Evolutionary conservation across 2,888 invertebrate genomes (phyloP).

Genomic region (Oegoconia quadripuncta): DNA sequence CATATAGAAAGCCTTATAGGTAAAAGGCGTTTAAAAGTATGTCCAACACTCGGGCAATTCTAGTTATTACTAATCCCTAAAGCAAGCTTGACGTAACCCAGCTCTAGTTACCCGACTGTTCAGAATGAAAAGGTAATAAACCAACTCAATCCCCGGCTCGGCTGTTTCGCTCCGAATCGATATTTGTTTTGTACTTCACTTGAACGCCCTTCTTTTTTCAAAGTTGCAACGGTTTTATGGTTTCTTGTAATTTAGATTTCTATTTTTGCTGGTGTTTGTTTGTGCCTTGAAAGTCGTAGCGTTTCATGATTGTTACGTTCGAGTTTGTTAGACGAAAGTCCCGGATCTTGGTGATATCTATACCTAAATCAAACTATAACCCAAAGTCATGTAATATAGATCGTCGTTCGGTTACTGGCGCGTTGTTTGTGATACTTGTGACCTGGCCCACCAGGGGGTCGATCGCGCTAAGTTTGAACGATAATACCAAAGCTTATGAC

Average conservation of each 20-base stretch:
- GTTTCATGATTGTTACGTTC: too few relatives aligned
- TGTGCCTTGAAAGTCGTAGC: too few relatives aligned
- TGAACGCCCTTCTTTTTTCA: slow-evolving; percentile 3
- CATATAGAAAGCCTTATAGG: slow-evolving; percentile 13
- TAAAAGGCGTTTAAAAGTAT: too few relatives aligned
- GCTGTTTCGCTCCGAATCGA: slow-evolving; percentile 28
- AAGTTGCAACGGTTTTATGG: slow-evolving; percentile 14
- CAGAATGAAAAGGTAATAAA: slow-evolving; percentile 25
- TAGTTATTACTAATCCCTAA: background rate
- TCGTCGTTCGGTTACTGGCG: too few relatives aligned
- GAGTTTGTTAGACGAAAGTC: background rate
- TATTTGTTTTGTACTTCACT: slow-evolving; percentile 12
- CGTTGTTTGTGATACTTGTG: too few relatives aligned
- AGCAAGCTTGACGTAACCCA: slow-evolving; percentile 3
- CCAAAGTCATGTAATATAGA: too few relatives aligned
- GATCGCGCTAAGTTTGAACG: too few relatives aligned
- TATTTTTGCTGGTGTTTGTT: background rate
- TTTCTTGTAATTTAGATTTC: slow-evolving; percentile 6
- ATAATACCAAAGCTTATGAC: too few relatives aligned
- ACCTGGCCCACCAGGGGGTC: too few relatives aligned
- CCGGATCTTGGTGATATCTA: too few relatives aligned
- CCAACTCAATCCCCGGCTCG: slow-evolving; percentile 20
- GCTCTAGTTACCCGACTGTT: slow-evolving; percentile 16
- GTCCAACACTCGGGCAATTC: too few relatives aligned
- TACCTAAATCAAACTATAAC: too few relatives aligned